Percentiles rank a stretch among this genome's conserved stretches.
phyloP scores from a whole-genome alignment of 2,113 vertebrate species.

The Nyctereutes procyonoides region DNA sequence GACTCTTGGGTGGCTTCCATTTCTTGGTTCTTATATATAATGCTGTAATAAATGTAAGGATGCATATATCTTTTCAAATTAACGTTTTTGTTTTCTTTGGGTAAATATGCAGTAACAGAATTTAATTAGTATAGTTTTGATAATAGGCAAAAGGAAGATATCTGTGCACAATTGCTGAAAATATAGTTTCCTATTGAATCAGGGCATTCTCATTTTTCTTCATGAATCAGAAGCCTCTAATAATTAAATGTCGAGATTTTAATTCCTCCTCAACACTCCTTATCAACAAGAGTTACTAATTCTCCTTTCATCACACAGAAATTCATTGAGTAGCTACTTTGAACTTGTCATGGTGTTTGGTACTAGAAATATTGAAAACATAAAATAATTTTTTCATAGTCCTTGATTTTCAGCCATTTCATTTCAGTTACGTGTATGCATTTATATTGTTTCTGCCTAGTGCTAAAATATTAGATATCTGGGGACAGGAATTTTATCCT shows the following conservation, averaged over 20 bases:
- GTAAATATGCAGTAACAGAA: not conserved
- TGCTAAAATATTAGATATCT: not conserved
- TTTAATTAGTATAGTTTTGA: not conserved
- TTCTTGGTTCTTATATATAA: not conserved
- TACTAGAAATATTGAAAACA: not conserved
- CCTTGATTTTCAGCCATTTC: not conserved
- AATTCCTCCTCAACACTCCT: not conserved
- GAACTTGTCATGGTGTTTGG: not conserved
- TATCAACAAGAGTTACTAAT: not conserved
- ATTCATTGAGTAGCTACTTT: not conserved
- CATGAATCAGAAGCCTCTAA: not conserved
- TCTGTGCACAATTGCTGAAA: not conserved
- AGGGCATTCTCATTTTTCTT: not conserved
- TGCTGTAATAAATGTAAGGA: not conserved
- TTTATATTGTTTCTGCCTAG: not conserved
- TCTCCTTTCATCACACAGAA: not conserved
- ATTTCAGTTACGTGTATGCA: not conserved
- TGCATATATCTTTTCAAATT: not conserved
- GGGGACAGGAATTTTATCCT: not conserved
- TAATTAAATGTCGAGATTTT: not conserved
- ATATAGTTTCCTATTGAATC: not conserved
- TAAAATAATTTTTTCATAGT: not conserved
- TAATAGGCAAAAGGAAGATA: not conserved
- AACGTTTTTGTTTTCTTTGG: not conserved
- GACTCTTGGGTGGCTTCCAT: not conserved